These are phyloP conservation scores for Phragmatobia fuliginosa DNA, from an alignment of 2,888 invertebrate genomes.

Conservation along the genomic window DNA sequence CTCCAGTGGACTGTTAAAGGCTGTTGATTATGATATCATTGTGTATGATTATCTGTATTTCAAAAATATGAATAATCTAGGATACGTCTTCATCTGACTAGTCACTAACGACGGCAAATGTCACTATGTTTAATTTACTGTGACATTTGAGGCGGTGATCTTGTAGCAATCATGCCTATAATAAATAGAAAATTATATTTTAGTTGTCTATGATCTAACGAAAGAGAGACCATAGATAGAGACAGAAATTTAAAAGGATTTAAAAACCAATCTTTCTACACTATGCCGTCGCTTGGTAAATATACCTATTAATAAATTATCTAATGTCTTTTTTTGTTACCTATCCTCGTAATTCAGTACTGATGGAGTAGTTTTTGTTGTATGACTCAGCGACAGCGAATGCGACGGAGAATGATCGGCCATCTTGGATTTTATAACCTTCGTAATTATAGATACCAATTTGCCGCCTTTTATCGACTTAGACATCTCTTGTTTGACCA, in stretches of 20 bases:
- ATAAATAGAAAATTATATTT: neutral
- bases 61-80: too few species aligned
- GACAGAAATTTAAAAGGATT: neutral
- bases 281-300: neutral
- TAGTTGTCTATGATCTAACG: neutral
- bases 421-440: conserved; percentile 28
- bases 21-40: too few species aligned
- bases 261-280: conserved; percentile 4
- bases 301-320: conserved; percentile 10
- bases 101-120: neutral
- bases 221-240: neutral
- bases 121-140: neutral
- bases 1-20: too few species aligned
- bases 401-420: neutral
- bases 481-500: neutral
- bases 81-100: neutral
- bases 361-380: conserved; percentile 17
- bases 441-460: conserved; percentile 34
- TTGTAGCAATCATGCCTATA: neutral
- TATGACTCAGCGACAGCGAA: conserved; percentile 17
- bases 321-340: conserved; percentile 10
- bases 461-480: conserved; percentile 17
- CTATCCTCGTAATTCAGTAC: neutral
- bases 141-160: neutral
- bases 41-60: too few species aligned